A percentile compares a stretch with the other conserved stretches of the same genome.
Conservation (phyloP, 2,797 vertebrate species). For the Chlorospingus semifuscus region DNA sequence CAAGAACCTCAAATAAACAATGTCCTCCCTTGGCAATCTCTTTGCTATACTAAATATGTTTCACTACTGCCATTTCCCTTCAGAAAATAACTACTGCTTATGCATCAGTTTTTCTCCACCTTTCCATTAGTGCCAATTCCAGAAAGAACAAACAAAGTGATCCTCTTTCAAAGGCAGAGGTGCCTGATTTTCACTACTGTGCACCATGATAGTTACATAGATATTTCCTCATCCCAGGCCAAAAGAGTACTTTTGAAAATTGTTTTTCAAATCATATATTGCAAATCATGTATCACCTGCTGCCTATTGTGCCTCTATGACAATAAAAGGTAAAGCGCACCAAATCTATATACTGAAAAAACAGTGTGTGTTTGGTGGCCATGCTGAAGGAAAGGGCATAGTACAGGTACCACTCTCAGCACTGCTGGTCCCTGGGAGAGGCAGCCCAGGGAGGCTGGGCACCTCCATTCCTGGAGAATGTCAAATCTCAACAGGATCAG, state of each 20-base stretch:
- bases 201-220: background rate
- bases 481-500: background rate
- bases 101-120: background rate
- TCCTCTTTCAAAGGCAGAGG: background rate
- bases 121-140: background rate
- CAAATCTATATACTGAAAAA: background rate
- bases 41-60: background rate
- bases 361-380: background rate
- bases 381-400: background rate
- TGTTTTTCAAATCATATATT: background rate
- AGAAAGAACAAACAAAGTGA: background rate
- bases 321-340: background rate
- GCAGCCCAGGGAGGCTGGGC: background rate
- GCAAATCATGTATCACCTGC: background rate
- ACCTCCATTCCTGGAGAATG: background rate
- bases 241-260: background rate
- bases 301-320: background rate
- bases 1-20: constrained; percentile 24
- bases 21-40: background rate
- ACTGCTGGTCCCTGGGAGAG: background rate
- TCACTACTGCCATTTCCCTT: background rate
- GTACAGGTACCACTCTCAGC: background rate
- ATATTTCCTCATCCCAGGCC: background rate
- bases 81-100: background rate
- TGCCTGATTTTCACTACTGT: background rate